Percentiles rank a stretch among this genome's conserved stretches.
These are phyloP conservation scores for Epicauta chinensis DNA, from an alignment of 1,140 invertebrate species.

Conservation along the genomic window DNA sequence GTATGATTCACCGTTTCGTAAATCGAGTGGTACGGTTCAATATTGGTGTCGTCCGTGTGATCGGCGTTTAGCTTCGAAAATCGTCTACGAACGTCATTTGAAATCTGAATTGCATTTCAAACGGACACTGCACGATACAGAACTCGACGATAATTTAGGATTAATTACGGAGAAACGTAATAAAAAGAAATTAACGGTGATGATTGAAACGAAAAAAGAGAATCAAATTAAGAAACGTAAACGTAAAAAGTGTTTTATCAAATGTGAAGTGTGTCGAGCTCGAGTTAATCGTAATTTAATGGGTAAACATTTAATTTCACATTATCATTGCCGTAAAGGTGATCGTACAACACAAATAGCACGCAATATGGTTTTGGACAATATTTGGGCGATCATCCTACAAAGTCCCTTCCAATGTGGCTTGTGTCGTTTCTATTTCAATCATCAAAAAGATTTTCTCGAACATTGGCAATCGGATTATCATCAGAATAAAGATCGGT, in stretches of 20 bases:
- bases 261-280: conserved; percentile 63
- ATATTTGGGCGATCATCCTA: conserved; percentile 68
- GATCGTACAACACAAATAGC: conserved; percentile 48
- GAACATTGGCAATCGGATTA: conserved; percentile 63
- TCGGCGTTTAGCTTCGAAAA: conserved; percentile 60
- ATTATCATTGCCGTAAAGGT: conserved; percentile 70
- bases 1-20: conserved; percentile 24
- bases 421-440: conserved; percentile 78
- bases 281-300: conserved; percentile 60
- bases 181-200: conserved; percentile 13
- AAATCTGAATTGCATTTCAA: conserved; percentile 65
- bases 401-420: conserved; percentile 79
- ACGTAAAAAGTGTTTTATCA: conserved; percentile 51
- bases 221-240: conserved; percentile 42
- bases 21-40: conserved; percentile 48
- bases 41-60: conserved; percentile 78
- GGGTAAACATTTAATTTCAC: conserved; percentile 77
- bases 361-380: conserved; percentile 59
- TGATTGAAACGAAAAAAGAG: conserved; percentile 29
- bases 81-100: conserved; percentile 69
- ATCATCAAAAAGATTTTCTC: conserved; percentile 64
- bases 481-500: conserved; percentile 48
- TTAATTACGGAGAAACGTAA: conserved; percentile 33
- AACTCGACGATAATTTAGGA: conserved; percentile 48
- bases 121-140: conserved; percentile 59